Evolutionary conservation across 2,888 invertebrate genomes (phyloP).

Genomic region (Hirudinaria manillensis): DNA sequence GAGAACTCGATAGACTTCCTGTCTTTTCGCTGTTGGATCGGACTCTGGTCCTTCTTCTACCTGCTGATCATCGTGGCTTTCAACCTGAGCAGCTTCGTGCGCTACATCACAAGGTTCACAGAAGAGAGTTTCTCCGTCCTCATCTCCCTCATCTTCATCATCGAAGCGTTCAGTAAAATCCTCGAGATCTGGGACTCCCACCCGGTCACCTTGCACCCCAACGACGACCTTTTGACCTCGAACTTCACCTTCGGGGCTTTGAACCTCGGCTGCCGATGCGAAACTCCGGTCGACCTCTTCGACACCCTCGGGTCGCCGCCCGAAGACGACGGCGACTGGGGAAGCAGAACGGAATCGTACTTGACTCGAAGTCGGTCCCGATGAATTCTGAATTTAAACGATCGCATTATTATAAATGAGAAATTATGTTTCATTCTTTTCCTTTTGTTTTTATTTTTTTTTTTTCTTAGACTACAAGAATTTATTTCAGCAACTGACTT

Average conservation of each 20-base stretch:
- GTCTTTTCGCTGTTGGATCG: conserved; percentile 91
- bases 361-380: no score
- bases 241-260: not conserved
- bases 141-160: conserved; percentile 95
- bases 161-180: conserved; percentile 92
- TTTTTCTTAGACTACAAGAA: no score
- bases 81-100: conserved; percentile 90
- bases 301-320: not conserved
- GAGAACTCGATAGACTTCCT: conserved; percentile 81
- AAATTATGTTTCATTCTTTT: no score
- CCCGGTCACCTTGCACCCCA: conserved; percentile 3
- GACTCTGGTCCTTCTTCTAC: conserved; percentile 83
- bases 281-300: not conserved
- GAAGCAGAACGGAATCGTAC: no score
- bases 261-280: not conserved
- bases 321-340: no score
- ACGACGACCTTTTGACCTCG: not conserved
- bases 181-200: conserved; percentile 28
- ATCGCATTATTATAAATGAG: no score
- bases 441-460: no score
- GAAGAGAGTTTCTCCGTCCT: conserved; percentile 97
- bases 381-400: no score
- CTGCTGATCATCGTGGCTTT: conserved; percentile 80
- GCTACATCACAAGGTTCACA: conserved; percentile 93
- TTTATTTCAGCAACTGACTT: no score